Evolutionary conservation across 64 coral and sea anemone species (phyloP), one percentile per base, ranked within the genome.

Genomic region (Stylophora pistillata): DNA sequence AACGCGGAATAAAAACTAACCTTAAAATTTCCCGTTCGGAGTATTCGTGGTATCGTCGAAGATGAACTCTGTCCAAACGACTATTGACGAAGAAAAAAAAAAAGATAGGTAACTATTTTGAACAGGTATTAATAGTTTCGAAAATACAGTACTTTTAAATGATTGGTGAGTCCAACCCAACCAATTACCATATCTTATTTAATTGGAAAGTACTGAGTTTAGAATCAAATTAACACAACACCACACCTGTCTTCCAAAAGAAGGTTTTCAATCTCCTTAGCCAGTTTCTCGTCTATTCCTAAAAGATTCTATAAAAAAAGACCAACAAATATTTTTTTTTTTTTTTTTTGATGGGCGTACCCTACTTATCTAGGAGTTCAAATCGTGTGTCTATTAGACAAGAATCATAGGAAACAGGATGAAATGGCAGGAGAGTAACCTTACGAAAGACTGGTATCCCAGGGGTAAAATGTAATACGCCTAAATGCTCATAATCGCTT

Each of bases 31-130:
- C 96, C 17, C 79, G 86, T 86, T 98, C 92, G 71, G 96, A 98
- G 57, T 98, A 98, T 86, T 98, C 96, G 15, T 89, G 77, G 57
- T 98, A 98, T 57, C 96, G 89, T 58, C 96, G 89, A 55, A 98
- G 89, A 37, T 98, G 96, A 68, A 89, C 80, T 70, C 96, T 84
- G 60, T 98, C 96, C 10, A 98, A 63, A 57, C 91, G 92, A 61
- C 91, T 94, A 61, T 14, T 79, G 41, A 71, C 3, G 53, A 70
- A 69, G 31, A 70, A 74, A 60, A 59, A 3, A 56, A 30, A 89
- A 5, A 5, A 61, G 23, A 13, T 15, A 47, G 37, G 3, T 47
- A 47, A 47, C 7, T 7, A 47, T 47, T 47, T 47, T 47, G 37
- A 7, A 47, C 37, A 47, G 3, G 7, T 47, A n/a, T n/a, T n/a